A percentile compares a stretch with the other conserved stretches of the same genome.
phyloP scores from a whole-genome alignment of 2,797 vertebrate genomes.

The Arnoldichthys spilopterus region DNA sequence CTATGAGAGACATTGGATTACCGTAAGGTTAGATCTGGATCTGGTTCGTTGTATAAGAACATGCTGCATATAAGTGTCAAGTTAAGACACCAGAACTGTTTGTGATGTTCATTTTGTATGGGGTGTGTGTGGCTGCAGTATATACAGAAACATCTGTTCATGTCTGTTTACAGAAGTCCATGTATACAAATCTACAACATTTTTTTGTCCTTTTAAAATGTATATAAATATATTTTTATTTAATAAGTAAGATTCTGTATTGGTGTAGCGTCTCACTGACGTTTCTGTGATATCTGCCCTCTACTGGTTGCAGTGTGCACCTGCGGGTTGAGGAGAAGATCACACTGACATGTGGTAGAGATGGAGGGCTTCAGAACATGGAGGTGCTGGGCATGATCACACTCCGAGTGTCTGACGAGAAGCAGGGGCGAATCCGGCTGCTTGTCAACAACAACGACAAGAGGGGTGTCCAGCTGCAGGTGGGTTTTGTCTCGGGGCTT shows the following conservation, averaged over 20 bases:
- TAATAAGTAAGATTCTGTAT: not conserved
- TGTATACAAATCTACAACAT: no score
- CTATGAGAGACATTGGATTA: not conserved
- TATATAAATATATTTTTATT: no score
- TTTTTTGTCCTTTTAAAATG: no score
- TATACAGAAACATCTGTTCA: not conserved
- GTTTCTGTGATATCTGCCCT: conserved; percentile 1
- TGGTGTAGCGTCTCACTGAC: not conserved
- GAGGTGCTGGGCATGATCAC: conserved; percentile 96
- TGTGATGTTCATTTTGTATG: not conserved
- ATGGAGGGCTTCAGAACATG: conserved; percentile 97
- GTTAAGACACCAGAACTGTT: not conserved
- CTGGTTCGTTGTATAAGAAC: not conserved
- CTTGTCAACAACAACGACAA: conserved; percentile 91
- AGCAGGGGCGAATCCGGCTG: conserved; percentile 91
- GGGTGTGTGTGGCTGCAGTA: not conserved
- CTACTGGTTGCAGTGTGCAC: conserved; percentile 82
- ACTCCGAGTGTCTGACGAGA: conserved; percentile 91
- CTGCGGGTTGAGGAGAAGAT: conserved; percentile 98
- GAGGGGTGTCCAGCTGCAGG: conserved; percentile 94
- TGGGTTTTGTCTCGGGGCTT: conserved; percentile 57
- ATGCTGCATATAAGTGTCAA: not conserved
- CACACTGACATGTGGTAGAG: conserved; percentile 89
- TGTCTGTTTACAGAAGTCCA: no score
- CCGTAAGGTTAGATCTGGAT: not conserved